These are phyloP conservation scores for Trichoplusia ni DNA, from an alignment of 1,140 invertebrate species.

Conservation along the genomic window DNA sequence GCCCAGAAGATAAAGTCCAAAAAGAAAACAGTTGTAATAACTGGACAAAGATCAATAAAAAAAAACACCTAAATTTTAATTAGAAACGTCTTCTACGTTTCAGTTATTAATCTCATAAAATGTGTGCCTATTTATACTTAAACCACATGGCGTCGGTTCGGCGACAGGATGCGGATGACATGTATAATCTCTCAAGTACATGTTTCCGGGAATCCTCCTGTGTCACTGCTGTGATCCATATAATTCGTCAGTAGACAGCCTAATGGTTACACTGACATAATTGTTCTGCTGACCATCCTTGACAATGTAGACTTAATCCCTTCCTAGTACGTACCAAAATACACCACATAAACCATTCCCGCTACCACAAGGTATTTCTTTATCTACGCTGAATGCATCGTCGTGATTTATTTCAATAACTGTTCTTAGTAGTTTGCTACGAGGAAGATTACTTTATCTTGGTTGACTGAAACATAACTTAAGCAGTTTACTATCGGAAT, in stretches of 20 bases:
- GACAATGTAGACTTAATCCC: conserved; percentile 8
- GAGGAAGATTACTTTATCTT: conserved; percentile 6
- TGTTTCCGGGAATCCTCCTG: conserved; percentile 25
- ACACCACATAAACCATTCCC: neutral
- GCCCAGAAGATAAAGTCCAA: too few species aligned
- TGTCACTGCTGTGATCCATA: conserved; percentile 25
- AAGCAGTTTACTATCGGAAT: conserved; percentile 9
- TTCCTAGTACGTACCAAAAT: neutral
- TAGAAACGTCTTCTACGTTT: too few species aligned
- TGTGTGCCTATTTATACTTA: too few species aligned
- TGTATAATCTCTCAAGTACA: conserved; percentile 30
- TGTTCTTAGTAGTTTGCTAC: conserved; percentile 13
- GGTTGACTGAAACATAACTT: conserved; percentile 17
- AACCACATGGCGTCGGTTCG: neutral
- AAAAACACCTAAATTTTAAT: too few species aligned
- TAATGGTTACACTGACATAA: conserved; percentile 2
- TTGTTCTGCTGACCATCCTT: conserved; percentile 2
- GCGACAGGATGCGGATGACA: conserved; percentile 13
- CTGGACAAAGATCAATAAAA: too few species aligned
- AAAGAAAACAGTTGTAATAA: too few species aligned
- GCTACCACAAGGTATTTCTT: conserved; percentile 16
- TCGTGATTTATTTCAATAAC: conserved; percentile 27
- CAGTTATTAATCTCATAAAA: too few species aligned
- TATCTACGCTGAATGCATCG: conserved; percentile 5
- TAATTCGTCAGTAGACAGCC: conserved; percentile 27